A percentile compares a stretch with the other conserved stretches of the same genome.
Evolutionary conservation across 2,113 vertebrate genomes (phyloP).

Genomic region (Struthidea cinerea): DNA sequence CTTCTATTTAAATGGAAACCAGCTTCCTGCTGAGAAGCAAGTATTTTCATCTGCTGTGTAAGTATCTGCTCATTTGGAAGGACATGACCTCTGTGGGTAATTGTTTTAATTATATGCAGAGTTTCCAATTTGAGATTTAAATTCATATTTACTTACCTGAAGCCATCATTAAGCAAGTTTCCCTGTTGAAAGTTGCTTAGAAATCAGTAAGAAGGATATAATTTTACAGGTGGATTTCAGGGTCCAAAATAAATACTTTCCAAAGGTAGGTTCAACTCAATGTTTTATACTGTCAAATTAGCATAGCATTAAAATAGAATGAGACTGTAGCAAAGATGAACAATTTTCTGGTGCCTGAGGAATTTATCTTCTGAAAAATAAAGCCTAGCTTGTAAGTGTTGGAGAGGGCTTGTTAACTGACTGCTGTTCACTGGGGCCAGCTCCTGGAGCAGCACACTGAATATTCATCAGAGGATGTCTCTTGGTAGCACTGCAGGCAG

Average conservation of each 20-base stretch:
- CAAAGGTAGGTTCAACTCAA: not conserved
- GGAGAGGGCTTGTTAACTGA: not conserved
- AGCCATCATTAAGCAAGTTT: not conserved
- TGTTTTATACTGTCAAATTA: not conserved
- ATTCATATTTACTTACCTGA: not conserved
- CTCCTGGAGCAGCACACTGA: not conserved
- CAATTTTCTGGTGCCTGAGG: not conserved
- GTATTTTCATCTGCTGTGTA: slow-evolving; percentile 96
- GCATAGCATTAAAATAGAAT: not conserved
- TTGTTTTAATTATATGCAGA: not conserved
- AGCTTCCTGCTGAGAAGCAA: slow-evolving; percentile 96
- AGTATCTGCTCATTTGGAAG: slow-evolving; percentile 62
- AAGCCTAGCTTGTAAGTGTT: not conserved
- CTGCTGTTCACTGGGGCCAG: not conserved
- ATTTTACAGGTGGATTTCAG: not conserved
- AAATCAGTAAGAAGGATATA: not conserved
- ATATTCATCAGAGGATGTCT: not conserved
- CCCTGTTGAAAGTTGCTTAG: not conserved
- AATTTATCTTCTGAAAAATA: not conserved
- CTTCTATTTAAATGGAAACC: slow-evolving; percentile 96
- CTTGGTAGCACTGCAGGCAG: not conserved
- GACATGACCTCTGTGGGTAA: not conserved
- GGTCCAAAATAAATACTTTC: not conserved
- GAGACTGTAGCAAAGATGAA: not conserved
- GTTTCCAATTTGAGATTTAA: not conserved